Base-by-base conservation (phyloP, 2,888 invertebrate genomes). In the Morpho deidamia region DNA sequence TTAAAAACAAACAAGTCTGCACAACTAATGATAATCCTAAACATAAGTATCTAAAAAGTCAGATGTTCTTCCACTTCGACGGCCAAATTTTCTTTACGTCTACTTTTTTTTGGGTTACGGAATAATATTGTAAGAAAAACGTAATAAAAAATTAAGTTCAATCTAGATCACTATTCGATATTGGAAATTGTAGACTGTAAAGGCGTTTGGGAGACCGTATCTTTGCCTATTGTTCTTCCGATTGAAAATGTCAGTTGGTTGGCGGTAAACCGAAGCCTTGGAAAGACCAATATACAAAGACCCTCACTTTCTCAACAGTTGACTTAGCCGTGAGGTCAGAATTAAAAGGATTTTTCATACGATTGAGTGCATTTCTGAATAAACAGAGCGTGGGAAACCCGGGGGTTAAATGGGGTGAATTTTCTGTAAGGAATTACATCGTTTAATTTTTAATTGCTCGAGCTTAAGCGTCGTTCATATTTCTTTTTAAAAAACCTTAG, bases 231-330 rank as follows among this genome's bases (percentile, higher is more conserved):
- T 48, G 43, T 42, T 43, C 42, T 48, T 32, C 55, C 53, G 34
- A 47, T 45, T 45, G 57, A 53, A 51, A 53, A 54, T 51, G 54
- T 55, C 61, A 60, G 59, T 51, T 55, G 61, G 59, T 46, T 34
- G 43, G 49, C 47, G 56, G 53, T 43, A 44, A 48, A 50, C 55
- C 52, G 39, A 45, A 45, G 39, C 37, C 48, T 45, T 32, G 38
- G 37, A 38, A 39, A 23, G 44, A 57, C 60, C 50, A 51, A n/a
- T 9, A 11, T 38, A 42, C 7, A 8, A 23, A 42, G 60, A 58
- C 2, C 52, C 44, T n/a, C 45, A 5, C 41, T 42, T 12, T 39
- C 44, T 35, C 11, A 45, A 38, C 8, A 45, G 14, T 50, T 46
- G 33, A 23, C 41, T 44, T 12, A 35, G 34, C 12, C 44, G 11